These are phyloP conservation scores for Petaurus breviceps DNA, from an alignment of 2,113 vertebrate species.

Conservation along the genomic window DNA sequence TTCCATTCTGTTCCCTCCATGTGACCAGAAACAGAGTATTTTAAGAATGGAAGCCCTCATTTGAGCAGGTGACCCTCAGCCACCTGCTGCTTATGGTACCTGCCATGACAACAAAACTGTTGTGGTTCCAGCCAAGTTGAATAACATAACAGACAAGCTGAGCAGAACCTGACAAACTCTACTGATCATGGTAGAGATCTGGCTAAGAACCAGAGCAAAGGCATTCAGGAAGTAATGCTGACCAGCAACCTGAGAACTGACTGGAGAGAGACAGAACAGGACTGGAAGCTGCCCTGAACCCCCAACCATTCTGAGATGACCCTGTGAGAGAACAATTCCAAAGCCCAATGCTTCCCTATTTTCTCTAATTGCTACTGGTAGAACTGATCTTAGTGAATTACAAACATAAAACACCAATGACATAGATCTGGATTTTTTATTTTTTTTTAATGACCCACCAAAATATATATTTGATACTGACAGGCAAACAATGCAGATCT, in stretches of 20 bases:
- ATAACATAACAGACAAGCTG: neutral
- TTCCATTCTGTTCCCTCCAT: neutral
- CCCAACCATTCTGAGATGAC: neutral
- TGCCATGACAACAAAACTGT: neutral
- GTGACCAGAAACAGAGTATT: neutral
- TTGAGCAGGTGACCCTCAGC: neutral
- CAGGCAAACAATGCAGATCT: neutral
- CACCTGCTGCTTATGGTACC: neutral
- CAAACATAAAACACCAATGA: neutral
- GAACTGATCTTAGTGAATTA: neutral
- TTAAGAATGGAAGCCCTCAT: neutral
- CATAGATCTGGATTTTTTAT: neutral
- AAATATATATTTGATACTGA: neutral
- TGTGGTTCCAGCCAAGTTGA: neutral
- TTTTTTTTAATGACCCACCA: neutral
- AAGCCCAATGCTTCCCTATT: neutral
- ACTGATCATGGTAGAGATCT: neutral
- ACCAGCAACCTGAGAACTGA: neutral
- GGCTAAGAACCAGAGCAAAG: neutral
- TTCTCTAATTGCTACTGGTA: neutral
- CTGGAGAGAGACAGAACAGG: neutral
- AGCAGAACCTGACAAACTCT: neutral
- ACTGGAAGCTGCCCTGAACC: neutral
- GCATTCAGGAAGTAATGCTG: neutral
- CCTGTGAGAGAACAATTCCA: neutral